These are phyloP conservation scores for Tragelaphus eurycerus DNA, from an alignment of 2,797 vertebrate species.

Conservation along the genomic window DNA sequence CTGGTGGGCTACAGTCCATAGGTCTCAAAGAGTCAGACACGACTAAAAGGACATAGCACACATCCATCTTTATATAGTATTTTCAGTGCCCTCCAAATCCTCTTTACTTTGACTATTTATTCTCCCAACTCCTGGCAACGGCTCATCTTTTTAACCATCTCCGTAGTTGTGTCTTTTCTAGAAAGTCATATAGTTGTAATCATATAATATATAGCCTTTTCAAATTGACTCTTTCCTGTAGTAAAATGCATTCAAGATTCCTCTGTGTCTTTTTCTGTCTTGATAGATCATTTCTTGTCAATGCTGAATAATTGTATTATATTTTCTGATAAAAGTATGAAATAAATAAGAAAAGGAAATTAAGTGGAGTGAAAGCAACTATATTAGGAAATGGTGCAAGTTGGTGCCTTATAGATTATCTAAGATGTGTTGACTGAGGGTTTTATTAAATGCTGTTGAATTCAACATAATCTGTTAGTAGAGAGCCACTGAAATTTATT, in stretches of 20 bases:
- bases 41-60: background rate
- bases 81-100: background rate
- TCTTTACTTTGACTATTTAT: background rate
- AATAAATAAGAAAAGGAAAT: background rate
- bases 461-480: conserved; percentile 33
- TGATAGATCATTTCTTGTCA: background rate
- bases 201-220: background rate
- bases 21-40: background rate
- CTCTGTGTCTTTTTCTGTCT: background rate
- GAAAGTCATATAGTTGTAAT: background rate
- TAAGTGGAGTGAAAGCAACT: background rate
- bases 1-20: background rate
- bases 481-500: conserved; percentile 26
- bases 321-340: conserved; percentile 17
- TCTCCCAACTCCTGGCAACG: background rate
- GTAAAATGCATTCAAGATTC: background rate
- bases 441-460: conserved; percentile 51
- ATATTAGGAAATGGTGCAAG: background rate
- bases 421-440: conserved; percentile 33
- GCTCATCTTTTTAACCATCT: background rate
- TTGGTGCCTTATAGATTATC: conserved; percentile 30
- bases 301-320: background rate
- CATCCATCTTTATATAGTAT: background rate
- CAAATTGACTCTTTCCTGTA: background rate
- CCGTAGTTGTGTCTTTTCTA: background rate